Percentiles rank a stretch among this genome's conserved stretches.
phyloP scores from a whole-genome alignment of 2,888 invertebrate genomes.

The Leuctra nigra region DNA sequence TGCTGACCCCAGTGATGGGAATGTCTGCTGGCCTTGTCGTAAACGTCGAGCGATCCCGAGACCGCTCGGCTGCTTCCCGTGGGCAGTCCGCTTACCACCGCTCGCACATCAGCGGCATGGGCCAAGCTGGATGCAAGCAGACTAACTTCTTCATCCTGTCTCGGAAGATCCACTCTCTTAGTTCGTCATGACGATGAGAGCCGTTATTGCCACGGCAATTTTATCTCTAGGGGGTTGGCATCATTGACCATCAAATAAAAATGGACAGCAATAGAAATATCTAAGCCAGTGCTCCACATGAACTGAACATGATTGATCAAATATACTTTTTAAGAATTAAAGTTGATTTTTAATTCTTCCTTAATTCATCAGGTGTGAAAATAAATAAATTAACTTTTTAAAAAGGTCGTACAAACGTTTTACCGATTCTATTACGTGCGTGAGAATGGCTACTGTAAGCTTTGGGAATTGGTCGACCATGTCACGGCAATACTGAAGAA shows the following conservation, averaged over 20 bases:
- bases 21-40: slow-evolving; percentile 33
- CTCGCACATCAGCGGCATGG: slow-evolving; percentile 55
- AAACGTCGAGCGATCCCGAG: slow-evolving; percentile 58
- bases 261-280: background rate
- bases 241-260: background rate
- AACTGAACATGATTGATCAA: no score
- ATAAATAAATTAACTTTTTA: no score
- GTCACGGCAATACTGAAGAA: slow-evolving; percentile 45
- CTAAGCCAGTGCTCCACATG: no score
- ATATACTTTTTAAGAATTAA: no score
- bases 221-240: background rate
- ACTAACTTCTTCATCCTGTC: slow-evolving; percentile 20
- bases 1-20: slow-evolving; percentile 20
- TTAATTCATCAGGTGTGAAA: no score
- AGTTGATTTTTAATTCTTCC: no score
- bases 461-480: slow-evolving; percentile 29
- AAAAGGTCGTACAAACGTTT: background rate
- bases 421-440: slow-evolving; percentile 20
- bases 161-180: no score
- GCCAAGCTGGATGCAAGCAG: slow-evolving; percentile 39
- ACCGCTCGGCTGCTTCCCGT: slow-evolving; percentile 68
- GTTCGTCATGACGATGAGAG: no score
- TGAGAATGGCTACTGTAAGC: slow-evolving; percentile 15
- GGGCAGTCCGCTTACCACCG: slow-evolving; percentile 58
- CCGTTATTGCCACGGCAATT: no score